A percentile compares a stretch with the other conserved stretches of the same genome.
Evolutionary conservation across 23 tunicate genomes (phyloP).

Genomic region (Ascidia mentula): DNA sequence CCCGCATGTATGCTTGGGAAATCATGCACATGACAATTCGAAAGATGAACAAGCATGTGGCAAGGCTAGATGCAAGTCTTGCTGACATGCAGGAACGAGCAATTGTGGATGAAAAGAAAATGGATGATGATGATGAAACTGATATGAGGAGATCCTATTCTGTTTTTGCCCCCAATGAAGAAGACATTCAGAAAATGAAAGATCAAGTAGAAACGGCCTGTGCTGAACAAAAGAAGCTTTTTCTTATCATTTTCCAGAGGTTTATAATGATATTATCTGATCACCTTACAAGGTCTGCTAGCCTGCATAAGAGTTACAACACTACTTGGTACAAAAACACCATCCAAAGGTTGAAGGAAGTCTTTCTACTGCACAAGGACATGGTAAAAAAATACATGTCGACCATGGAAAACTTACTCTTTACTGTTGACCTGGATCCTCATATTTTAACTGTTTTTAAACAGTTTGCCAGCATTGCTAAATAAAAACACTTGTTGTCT

Average conservation of each 20-base stretch:
- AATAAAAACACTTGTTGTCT: too few species aligned
- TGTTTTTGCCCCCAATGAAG: slow-evolving; percentile 78
- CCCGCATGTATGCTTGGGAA: slow-evolving; percentile 86
- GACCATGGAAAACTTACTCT: slow-evolving; percentile 77
- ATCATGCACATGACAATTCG: slow-evolving; percentile 96
- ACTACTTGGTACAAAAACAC: slow-evolving; percentile 85
- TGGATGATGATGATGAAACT: slow-evolving; percentile 51
- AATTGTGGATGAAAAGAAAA: slow-evolving; percentile 38
- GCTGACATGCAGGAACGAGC: slow-evolving; percentile 54
- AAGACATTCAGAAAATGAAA: slow-evolving; percentile 60
- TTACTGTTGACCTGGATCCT: slow-evolving; percentile 72
- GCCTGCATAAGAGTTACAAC: slow-evolving; percentile 30
- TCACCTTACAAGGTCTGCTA: slow-evolving; percentile 67
- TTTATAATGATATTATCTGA: slow-evolving; percentile 84
- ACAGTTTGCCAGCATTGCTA: slow-evolving; percentile 47
- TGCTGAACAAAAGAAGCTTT: slow-evolving; percentile 93
- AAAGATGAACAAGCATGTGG: slow-evolving; percentile 90
- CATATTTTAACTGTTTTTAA: slow-evolving; percentile 56
- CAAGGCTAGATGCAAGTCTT: slow-evolving; percentile 44
- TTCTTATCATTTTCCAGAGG: slow-evolving; percentile 92
- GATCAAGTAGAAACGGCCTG: slow-evolving; percentile 82
- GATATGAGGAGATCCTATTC: slow-evolving; percentile 46
- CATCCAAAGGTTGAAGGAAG: slow-evolving; percentile 79
- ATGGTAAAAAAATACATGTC: slow-evolving; percentile 69
- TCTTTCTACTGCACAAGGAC: slow-evolving; percentile 73